Evolutionary conservation across 2,113 vertebrate genomes (phyloP).

Genomic region (Tyto alba): DNA sequence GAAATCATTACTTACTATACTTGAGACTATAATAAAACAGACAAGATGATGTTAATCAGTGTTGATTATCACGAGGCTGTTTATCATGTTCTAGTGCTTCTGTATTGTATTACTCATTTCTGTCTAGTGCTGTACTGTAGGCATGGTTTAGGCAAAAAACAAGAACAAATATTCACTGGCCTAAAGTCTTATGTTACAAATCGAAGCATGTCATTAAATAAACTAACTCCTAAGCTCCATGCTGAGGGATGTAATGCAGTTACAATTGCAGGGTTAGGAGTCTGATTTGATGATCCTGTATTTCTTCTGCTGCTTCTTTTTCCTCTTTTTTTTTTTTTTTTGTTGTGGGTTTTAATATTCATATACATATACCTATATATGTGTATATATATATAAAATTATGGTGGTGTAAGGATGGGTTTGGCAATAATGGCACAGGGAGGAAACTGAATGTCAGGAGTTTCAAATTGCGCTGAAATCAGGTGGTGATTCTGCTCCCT

Average conservation of each 20-base stretch:
- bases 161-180: not conserved
- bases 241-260: not conserved
- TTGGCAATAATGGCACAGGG: not conserved
- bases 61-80: not conserved
- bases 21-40: not conserved
- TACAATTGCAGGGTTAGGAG: not conserved
- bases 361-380: not conserved
- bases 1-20: not conserved
- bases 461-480: not conserved
- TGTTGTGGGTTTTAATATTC: not conserved
- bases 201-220: not conserved
- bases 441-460: not conserved
- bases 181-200: not conserved
- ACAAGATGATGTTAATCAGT: not conserved
- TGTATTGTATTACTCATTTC: not conserved
- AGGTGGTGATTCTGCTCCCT: not conserved
- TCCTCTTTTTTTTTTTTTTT: not conserved
- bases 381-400: not conserved
- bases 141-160: not conserved
- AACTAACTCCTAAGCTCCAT: not conserved
- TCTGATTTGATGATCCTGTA: not conserved
- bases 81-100: not conserved
- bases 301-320: not conserved
- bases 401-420: not conserved
- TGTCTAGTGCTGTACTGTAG: not conserved